phyloP scores from a whole-genome alignment of 2,888 invertebrate species.

The Microctonus brassicae region DNA sequence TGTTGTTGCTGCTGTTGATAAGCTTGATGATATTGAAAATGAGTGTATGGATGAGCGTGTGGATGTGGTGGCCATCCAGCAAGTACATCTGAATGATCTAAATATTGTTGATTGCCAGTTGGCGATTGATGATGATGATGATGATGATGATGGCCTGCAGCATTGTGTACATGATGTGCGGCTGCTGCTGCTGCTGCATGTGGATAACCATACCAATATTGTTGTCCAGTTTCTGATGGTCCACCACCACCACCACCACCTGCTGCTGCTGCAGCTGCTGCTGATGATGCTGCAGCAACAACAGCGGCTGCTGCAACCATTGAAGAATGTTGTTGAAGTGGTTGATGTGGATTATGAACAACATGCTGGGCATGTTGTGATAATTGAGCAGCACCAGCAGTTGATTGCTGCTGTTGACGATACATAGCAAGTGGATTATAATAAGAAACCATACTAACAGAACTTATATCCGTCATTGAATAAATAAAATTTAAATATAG shows the following conservation, averaged over 20 bases:
- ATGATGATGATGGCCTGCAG: neutral
- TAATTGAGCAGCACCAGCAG: slow-evolving; percentile 19
- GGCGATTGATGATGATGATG: slow-evolving; percentile 52
- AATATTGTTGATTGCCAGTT: slow-evolving; percentile 70
- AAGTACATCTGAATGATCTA: slow-evolving; percentile 68
- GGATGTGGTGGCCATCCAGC: slow-evolving; percentile 66
- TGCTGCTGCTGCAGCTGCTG: too few species aligned
- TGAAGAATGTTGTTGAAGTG: slow-evolving; percentile 47
- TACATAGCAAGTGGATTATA: slow-evolving; percentile 79
- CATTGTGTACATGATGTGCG: slow-evolving; percentile 37
- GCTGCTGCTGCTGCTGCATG: slow-evolving; percentile 44
- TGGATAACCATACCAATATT: slow-evolving; percentile 54
- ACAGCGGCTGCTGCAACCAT: slow-evolving; percentile 56
- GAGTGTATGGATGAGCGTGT: slow-evolving; percentile 67
- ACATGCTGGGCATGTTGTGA: slow-evolving; percentile 42
- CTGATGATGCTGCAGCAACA: slow-evolving; percentile 71
- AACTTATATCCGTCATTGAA: slow-evolving; percentile 52
- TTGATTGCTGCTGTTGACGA: slow-evolving; percentile 73
- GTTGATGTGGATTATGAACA: slow-evolving; percentile 34
- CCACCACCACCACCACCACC: slow-evolving; percentile 69
- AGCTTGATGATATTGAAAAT: slow-evolving; percentile 66
- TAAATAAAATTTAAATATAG: neutral
- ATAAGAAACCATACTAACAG: slow-evolving; percentile 78
- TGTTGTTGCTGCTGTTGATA: slow-evolving; percentile 56
- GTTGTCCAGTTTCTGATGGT: slow-evolving; percentile 51